These are phyloP conservation scores for Gambusia yucatana DNA, from an alignment of 2,797 vertebrate genomes.

Conservation along the genomic window DNA sequence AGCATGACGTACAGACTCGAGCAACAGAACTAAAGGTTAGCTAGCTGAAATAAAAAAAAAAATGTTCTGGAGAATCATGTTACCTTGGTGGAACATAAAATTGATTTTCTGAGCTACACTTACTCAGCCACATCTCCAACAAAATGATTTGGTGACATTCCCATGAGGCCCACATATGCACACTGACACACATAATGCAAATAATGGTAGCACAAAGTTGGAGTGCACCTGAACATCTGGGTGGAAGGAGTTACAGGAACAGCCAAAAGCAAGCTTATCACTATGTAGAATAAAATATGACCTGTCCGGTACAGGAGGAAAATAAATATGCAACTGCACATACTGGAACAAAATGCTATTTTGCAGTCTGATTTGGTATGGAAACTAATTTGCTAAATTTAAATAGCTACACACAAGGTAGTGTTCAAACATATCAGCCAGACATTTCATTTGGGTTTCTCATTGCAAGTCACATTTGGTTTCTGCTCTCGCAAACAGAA, in stretches of 20 bases:
- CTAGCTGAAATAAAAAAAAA: conserved; percentile 18
- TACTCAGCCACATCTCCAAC: conserved; percentile 59
- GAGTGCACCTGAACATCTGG: conserved; percentile 27
- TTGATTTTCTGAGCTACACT: conserved; percentile 66
- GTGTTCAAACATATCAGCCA: conserved; percentile 6
- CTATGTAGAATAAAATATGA: conserved; percentile 25
- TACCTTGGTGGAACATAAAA: conserved; percentile 51
- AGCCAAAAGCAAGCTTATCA: conserved; percentile 44
- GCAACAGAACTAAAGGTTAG: conserved; percentile 44
- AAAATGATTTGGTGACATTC: conserved; percentile 68
- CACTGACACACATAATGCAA: conserved; percentile 30
- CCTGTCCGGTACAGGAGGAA: conserved; percentile 39
- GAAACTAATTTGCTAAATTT: conserved; percentile 5
- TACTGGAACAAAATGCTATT: conserved; percentile 7
- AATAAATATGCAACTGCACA: conserved; percentile 35
- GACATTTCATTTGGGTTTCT: conserved; percentile 20
- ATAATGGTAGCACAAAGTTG: conserved; percentile 19
- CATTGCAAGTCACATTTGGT: conserved; percentile 10
- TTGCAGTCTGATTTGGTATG: conserved; percentile 21
- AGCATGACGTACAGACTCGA: conserved; percentile 33
- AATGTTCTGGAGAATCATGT: conserved; percentile 54
- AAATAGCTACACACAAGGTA: conserved; percentile 7
- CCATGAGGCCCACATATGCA: conserved; percentile 41
- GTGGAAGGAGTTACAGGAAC: conserved; percentile 30
- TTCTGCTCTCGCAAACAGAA: not conserved